Conservation (phyloP, 1,140 invertebrate species). For the Geopemphigus sp. region DNA sequence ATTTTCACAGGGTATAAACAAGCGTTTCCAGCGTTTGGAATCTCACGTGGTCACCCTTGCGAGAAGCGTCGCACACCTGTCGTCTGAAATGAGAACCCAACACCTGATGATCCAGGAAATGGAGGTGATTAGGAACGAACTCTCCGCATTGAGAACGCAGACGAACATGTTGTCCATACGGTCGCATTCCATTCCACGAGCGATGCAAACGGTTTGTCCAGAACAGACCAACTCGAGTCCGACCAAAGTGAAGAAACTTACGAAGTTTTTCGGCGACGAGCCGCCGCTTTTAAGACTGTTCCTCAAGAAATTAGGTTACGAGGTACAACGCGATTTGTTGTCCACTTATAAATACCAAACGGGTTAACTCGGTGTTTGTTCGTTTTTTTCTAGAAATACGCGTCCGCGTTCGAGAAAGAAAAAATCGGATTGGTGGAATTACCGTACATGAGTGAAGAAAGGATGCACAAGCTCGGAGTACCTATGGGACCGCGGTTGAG, state of each 20-base stretch:
- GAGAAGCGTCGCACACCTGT: constrained; percentile 86
- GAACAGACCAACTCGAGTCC: constrained; percentile 66
- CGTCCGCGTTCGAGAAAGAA: constrained; percentile 78
- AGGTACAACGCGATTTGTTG: constrained; percentile 62
- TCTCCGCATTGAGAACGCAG: constrained; percentile 72
- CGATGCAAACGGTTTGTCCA: constrained; percentile 54
- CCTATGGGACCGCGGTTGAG: constrained; percentile 83
- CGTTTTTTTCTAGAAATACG: constrained; percentile 73
- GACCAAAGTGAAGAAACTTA: constrained; percentile 75
- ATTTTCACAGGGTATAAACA: constrained; percentile 71
- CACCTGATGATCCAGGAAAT: constrained; percentile 86
- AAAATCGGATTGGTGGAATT: constrained; percentile 88
- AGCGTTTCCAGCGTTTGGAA: constrained; percentile 84
- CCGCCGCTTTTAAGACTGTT: constrained; percentile 85
- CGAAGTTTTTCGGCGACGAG: constrained; percentile 91
- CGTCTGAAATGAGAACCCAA: constrained; percentile 87
- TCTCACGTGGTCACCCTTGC: constrained; percentile 89
- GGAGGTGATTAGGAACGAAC: constrained; percentile 81
- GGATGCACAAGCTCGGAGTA: constrained; percentile 82
- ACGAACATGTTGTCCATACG: constrained; percentile 61
- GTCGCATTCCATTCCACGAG: constrained; percentile 58
- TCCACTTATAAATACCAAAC: too few species aligned
- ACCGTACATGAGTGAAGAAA: constrained; percentile 86
- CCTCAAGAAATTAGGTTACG: constrained; percentile 88
- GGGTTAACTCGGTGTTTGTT: too few species aligned